These are phyloP conservation scores for Sialia sialis DNA, from an alignment of 2,113 vertebrate genomes.

Conservation along the genomic window DNA sequence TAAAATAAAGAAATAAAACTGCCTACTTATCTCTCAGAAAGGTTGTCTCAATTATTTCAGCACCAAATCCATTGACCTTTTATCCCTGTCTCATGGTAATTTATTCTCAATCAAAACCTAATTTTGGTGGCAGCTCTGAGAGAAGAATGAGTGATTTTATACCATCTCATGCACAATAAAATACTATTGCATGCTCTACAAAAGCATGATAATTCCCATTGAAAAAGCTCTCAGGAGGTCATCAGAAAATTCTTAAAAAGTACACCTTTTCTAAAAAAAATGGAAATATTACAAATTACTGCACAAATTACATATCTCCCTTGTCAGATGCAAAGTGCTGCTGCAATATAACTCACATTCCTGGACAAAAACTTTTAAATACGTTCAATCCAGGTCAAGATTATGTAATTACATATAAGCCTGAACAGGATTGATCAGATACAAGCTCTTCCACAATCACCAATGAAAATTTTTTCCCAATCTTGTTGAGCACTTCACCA, in stretches of 20 bases:
- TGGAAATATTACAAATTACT: background rate
- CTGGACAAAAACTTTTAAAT: background rate
- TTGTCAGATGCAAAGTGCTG: background rate
- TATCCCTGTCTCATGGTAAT: background rate
- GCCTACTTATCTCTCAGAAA: background rate
- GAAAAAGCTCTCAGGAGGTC: background rate
- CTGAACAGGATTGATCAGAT: background rate
- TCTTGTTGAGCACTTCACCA: background rate
- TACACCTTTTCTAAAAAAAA: background rate
- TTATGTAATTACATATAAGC: background rate
- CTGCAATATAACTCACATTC: background rate
- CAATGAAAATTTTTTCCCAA: background rate
- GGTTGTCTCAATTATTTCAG: background rate
- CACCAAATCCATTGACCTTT: background rate
- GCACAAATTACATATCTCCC: background rate
- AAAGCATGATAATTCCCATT: background rate
- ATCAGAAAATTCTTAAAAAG: background rate
- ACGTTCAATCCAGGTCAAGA: background rate
- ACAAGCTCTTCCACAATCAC: background rate
- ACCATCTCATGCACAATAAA: background rate
- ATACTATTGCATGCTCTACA: accelerated
- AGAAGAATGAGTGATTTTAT: background rate
- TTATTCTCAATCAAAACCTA: background rate
- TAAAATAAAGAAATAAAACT: background rate
- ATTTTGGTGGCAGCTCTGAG: background rate